Base-by-base conservation (phyloP, 2,113 vertebrate genomes). In the Meriones unguiculatus region DNA sequence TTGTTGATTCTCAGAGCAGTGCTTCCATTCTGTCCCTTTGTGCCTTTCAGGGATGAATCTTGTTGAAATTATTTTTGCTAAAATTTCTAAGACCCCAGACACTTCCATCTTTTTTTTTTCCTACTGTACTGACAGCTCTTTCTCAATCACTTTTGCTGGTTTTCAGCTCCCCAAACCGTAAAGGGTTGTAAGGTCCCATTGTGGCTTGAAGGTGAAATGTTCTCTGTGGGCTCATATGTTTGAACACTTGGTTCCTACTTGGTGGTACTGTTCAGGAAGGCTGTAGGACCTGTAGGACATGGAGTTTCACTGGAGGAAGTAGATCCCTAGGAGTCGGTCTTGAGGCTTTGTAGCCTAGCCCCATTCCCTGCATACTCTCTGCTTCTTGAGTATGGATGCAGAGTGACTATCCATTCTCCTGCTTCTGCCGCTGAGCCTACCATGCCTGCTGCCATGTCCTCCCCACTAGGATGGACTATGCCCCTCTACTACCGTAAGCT, bases 151-250 rank as follows among this genome's bases (percentile, higher is more conserved):
- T 32, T 14, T 87, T 91, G 28, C 50, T 84, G 50, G 72, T 85
- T 95, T 85, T 95, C 75, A 95, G 7, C 15, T 75, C 30, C 14
- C 24, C 54, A 80, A 50, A 95, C 89, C 80, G 28, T 67, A 62
- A 90, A 78, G 5, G 4, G 70, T 94, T 32, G 25, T 13, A 13
- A 12, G 41, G 7, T 5, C n/a, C 3, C 81, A 64, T 41, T 84
- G 59, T 30, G 81, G 38, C n/a, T 84, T 64, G 59, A 64, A 84
- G 28, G n/a, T 64, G 13, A 64, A 28, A 84, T 41, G 25, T 28
- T n/a, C 38, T 64, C 81, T 24, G 28, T 64, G 41, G 24, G n/a
- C 35, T 41, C 12, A 41, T 41, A n/a, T 81, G 10, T 84, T 8
- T 62, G n/a, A 41, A 64, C 24, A 84, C 59, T 64, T 84, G n/a